phyloP scores from a whole-genome alignment of 2,888 invertebrate species.

The Erebia epiphron region DNA sequence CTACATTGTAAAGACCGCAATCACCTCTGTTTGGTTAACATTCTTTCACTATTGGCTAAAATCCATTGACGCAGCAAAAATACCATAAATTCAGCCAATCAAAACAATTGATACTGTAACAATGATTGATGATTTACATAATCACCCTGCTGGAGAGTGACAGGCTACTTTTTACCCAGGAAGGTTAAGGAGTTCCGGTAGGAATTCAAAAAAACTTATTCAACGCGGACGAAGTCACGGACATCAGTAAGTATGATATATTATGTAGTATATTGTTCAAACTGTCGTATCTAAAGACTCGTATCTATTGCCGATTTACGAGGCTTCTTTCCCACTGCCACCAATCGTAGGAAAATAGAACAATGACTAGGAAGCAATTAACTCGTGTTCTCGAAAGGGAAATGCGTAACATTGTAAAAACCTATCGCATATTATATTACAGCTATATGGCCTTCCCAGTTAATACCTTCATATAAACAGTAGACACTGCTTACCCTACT shows the following conservation, averaged over 20 bases:
- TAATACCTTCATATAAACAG: neutral
- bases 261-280: neutral
- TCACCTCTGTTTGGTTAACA: no score
- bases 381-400: constrained; percentile 37
- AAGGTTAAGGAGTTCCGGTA: no score
- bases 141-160: no score
- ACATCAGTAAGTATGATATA: neutral
- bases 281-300: neutral
- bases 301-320: neutral
- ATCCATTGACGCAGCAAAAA: no score
- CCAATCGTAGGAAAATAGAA: constrained; percentile 31
- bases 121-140: no score
- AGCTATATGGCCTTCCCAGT: neutral
- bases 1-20: no score
- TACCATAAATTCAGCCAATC: no score
- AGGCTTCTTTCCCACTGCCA: constrained; percentile 12
- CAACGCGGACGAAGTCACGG: no score
- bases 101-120: no score
- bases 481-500: neutral
- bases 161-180: no score
- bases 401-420: constrained; percentile 35
- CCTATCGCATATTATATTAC: constrained; percentile 20
- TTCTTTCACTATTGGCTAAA: no score
- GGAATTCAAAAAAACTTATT: no score
- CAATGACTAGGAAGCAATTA: constrained; percentile 38